Evolutionary conservation across 2,797 vertebrate species (phyloP), one percentile per base, ranked within the genome.

Genomic region (Anguilla obscura): DNA sequence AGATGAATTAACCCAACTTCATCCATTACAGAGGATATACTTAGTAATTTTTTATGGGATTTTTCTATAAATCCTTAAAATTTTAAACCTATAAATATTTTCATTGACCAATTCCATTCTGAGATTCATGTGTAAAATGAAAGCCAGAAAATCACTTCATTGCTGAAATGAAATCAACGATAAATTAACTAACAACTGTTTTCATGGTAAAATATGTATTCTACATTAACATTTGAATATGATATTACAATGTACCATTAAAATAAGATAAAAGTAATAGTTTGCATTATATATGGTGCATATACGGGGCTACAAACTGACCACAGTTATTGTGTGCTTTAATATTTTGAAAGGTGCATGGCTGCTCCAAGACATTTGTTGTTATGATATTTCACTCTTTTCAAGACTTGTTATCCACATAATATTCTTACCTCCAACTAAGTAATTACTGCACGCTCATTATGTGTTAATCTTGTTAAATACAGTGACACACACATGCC

Each of bases 1-100:
- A 86, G 1, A 86, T 76, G 48, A 54, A 74, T 86, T 71, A 63
- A 33, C 6, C 18, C 87, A 85, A 66, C 87, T 85, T 86, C n/a
- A 58, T 27, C 66, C 56, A 52, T 71, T 71, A 79, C 66, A 76
- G 87, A 30, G n/a, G 83, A 7, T 86, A 85, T 85, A 56, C 27
- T 50, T 45, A 45, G 52, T 56, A 30, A 21, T n/a, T 69, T 24
- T 69, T 84, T 69, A 52, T 69, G 80, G 87, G 5, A 87, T 69
- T 84, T 87, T 40, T 84, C 79, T 87, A 58, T 84, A 66, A 33
- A 14, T 87, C 60, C 40, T 84, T 50, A 45, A 40, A 80, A n/a
- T 21, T 30, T 83, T 87, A 30, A 58, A 74, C 80, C 48, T 58
- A n/a, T 40, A 40, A 84, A n/a, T 87, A 69, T 79, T 87, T 87